Base-by-base conservation (phyloP, 2,113 vertebrate genomes). In the Cervus canadensis region DNA sequence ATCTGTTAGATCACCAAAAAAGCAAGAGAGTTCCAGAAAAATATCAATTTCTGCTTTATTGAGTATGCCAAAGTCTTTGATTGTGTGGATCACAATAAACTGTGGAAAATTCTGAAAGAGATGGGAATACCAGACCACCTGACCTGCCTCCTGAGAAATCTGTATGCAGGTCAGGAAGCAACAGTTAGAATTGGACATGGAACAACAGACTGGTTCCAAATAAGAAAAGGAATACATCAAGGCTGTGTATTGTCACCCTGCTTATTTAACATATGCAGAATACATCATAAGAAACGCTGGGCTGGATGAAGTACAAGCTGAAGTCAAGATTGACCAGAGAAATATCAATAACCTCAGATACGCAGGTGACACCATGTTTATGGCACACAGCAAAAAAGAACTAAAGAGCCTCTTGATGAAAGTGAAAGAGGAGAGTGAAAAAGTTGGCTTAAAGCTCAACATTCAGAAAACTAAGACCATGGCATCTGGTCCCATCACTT, bases 1-100 rank as follows among this genome's bases (percentile, higher is more conserved):
- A n/a, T 10, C 33, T 0, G 4, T 2, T 19, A 17, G 8, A 67
- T 67, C 64, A 67, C 15, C 0, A 1, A 67, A 67, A n/a, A n/a
- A n/a, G 62, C 7, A 67, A 67, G 33, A 67, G 33, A 67, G 62
- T n/a, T 67, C 33, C 62, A 67, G 16, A 67, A 19, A n/a, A 67
- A 19, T 16, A 67, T n/a, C 16, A 19, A 67, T 67, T n/a, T 67
- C 16, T 67, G 3, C 4, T 67, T 67, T n/a, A 4, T n/a, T 67
- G 33, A 67, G 2, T n/a, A 67, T 67, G 62, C 33, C 33, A 67
- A 67, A n/a, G 4, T 16, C 62, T n/a, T 67, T 67, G 33, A 67
- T 16, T 67, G 16, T 67, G 62, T 67, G 62, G 16, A 19, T 19
- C 33, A 67, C 7, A 67, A 67, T 1, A 5, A 67, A n/a, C 62